Evolutionary conservation across 2,888 invertebrate species (phyloP).

Genomic region (Cataglyphis livida): DNA sequence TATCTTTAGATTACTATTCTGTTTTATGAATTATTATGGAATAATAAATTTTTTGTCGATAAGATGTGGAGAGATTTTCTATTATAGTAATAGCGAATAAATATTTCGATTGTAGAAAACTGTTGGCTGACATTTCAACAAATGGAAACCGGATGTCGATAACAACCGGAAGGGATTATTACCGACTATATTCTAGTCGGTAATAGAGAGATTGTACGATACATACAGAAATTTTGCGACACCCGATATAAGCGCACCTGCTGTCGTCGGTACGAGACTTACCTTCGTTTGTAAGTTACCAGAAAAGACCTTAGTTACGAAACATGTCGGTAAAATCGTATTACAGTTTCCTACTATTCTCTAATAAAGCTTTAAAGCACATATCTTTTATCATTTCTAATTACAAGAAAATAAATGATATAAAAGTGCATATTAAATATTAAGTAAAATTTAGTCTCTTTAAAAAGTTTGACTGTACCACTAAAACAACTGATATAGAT

Average conservation of each 20-base stretch:
- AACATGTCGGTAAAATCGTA: slow-evolving; percentile 13
- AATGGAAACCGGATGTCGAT: slow-evolving; percentile 12
- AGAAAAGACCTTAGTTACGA: not conserved
- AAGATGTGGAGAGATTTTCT: not conserved
- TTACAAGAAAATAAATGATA: not conserved
- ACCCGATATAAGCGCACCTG: not conserved
- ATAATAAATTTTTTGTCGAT: not conserved
- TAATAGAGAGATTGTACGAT: not conserved
- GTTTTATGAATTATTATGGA: not conserved
- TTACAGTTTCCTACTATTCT: slow-evolving; percentile 5
- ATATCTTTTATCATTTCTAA: not conserved
- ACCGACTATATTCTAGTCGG: not conserved
- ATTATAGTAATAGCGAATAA: not conserved
- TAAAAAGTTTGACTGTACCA: not conserved
- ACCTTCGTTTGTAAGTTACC: slow-evolving; percentile 12
- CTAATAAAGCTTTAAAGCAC: not conserved
- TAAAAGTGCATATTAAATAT: not conserved
- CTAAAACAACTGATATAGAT: not conserved
- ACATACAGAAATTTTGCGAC: not conserved
- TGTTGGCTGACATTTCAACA: not conserved
- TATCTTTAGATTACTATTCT: too few relatives aligned
- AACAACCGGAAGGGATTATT: slow-evolving; percentile 19
- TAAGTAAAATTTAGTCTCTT: not conserved
- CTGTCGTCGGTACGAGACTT: slow-evolving; percentile 30
- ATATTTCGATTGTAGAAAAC: slow-evolving; percentile 31